Evolutionary conservation across 2,113 vertebrate species (phyloP).

Genomic region (Peromyscus leucopus): DNA sequence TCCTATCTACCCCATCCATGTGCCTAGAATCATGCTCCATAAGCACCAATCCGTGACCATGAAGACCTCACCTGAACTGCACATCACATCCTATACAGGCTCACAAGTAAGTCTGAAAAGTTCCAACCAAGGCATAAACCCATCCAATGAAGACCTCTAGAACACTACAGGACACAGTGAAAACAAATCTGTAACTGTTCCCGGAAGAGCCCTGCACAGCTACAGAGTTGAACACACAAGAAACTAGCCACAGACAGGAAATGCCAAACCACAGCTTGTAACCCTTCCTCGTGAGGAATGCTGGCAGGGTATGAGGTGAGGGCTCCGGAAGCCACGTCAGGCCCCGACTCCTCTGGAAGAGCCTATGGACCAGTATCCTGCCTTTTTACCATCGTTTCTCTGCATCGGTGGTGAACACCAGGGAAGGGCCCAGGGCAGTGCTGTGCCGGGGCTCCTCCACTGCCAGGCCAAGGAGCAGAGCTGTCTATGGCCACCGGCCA

Average conservation of each 20-base stretch:
- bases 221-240: constrained; percentile 5
- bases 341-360: background rate
- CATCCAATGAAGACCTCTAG: accelerated
- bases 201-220: constrained; percentile 34
- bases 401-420: background rate
- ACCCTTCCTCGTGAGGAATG: constrained; percentile 23
- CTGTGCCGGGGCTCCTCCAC: background rate
- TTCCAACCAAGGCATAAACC: background rate
- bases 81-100: no score
- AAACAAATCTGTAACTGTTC: background rate
- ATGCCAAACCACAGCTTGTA: constrained; percentile 64
- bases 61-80: background rate
- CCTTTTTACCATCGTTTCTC: accelerated
- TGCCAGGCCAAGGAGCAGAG: background rate
- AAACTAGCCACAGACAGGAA: constrained; percentile 61
- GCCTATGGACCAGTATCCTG: accelerated
- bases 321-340: background rate
- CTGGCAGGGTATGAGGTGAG: no score
- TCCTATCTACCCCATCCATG: background rate
- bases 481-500: background rate
- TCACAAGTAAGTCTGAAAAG: accelerated
- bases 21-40: no score
- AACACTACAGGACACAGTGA: background rate
- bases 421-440: background rate
- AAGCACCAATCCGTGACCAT: accelerated